Percentiles rank a stretch among this genome's conserved stretches.
Evolutionary conservation across 92 coral and sea anemone species (phyloP).

Genomic region (Diadumene lineata): DNA sequence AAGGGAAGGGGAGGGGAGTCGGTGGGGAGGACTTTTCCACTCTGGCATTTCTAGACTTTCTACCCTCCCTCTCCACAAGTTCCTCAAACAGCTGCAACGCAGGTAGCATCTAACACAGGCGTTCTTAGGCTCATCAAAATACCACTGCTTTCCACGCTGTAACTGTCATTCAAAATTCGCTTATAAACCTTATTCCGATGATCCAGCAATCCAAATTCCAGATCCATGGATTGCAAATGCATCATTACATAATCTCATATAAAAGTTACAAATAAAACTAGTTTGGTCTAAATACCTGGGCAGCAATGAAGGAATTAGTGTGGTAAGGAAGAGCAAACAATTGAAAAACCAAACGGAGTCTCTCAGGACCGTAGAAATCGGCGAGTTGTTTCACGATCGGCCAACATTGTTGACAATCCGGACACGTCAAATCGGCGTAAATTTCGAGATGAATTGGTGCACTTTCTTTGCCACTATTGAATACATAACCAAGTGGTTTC

Average conservation of each 20-base stretch:
- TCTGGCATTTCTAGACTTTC: not conserved
- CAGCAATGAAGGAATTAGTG: slow-evolving; percentile 79
- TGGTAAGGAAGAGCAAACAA: slow-evolving; percentile 76
- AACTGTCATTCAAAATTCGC: not conserved
- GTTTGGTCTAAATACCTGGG: slow-evolving; percentile 50
- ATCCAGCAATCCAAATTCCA: slow-evolving; percentile 6
- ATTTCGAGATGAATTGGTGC: slow-evolving; percentile 71
- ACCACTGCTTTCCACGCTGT: not conserved
- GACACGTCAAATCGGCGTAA: slow-evolving; percentile 72
- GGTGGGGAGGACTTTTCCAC: not conserved
- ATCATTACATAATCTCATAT: not conserved
- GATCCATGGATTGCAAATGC: not conserved
- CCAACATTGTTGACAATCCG: slow-evolving; percentile 73
- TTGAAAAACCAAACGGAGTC: slow-evolving; percentile 54
- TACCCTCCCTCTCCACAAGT: too few species aligned
- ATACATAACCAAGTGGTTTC: slow-evolving; percentile 79
- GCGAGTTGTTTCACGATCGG: slow-evolving; percentile 74
- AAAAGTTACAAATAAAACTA: too few species aligned
- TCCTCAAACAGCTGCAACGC: too few species aligned
- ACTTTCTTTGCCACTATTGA: slow-evolving; percentile 47
- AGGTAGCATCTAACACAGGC: too few species aligned
- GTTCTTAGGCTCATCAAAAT: not conserved
- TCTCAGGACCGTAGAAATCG: slow-evolving; percentile 65
- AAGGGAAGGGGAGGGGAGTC: not conserved
- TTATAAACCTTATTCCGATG: not conserved